Evolutionary conservation across 1,140 invertebrate genomes (phyloP), one percentile per base, ranked within the genome.

Genomic region (Metopolophium dirhodum): DNA sequence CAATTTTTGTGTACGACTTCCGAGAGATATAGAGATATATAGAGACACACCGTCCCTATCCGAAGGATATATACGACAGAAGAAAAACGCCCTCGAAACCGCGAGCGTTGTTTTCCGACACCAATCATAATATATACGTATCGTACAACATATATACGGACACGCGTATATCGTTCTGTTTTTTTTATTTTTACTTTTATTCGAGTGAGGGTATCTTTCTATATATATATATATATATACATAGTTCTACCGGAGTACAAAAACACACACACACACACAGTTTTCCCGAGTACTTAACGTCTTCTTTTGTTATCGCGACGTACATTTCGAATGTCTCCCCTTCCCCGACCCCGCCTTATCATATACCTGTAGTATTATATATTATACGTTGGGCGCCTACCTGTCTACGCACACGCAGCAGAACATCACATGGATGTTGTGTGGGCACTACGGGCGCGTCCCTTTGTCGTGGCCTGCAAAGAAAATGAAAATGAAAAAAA

Each of bases 241-340:
- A 35, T 6, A 54, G 41, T 92, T 11, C 77, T n/a, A 54, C 57
- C 20, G 35, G 83, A 26, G 54, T n/a, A 83, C 20, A n/a, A 91
- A 82, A 89, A 54, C n/a, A 41, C 41, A 41, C 41, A 88, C 7
- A 30, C 45, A 87, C 30, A 92, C 68, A 49, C 77, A 47, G n/a
- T 14, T 77, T n/a, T 35, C 30, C 83, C 47, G 22, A 92, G 91
- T 85, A 82, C 91, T 82, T 83, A 92, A 92, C 91, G 91, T 82
- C 77, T 83, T 49, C 47, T 92, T 92, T 92, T 92, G 91, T 92
- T 92, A 83, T 92, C 91, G 20, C 88, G 2, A 26, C 88, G 51
- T 57, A 89, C 22, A 57, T 57, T 89, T 57, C 51, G 51, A 89
- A 89, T 89, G 51, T 41, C n/a, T 26, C 57, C 23, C 14, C 87